Conservation (phyloP, 2,888 invertebrate species). For the Alloscopus bannaensis region DNA sequence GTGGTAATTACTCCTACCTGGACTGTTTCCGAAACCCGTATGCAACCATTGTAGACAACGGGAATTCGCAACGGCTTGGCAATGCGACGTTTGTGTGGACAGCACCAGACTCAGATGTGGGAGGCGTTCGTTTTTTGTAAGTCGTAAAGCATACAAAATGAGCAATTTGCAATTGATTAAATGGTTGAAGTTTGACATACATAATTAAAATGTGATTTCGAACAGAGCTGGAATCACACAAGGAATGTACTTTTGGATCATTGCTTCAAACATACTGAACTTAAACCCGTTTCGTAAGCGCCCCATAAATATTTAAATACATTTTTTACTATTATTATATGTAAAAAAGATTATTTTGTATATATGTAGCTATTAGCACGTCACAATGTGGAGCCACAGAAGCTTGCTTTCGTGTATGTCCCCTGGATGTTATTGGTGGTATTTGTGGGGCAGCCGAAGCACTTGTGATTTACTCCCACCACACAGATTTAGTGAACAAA, state of each 20-base stretch:
- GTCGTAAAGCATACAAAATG: too few relatives aligned
- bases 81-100: slow-evolving; percentile 70
- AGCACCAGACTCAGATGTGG: slow-evolving; percentile 69
- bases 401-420: slow-evolving; percentile 71
- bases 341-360: slow-evolving; percentile 16
- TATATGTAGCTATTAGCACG: slow-evolving; percentile 70
- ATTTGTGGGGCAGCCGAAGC: slow-evolving; percentile 64
- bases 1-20: slow-evolving; percentile 56
- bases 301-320: too few relatives aligned
- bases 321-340: too few relatives aligned
- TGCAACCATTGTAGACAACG: slow-evolving; percentile 70
- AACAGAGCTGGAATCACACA: slow-evolving; percentile 69
- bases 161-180: background rate
- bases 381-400: slow-evolving; percentile 69
- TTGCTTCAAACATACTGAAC: slow-evolving; percentile 67
- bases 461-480: slow-evolving; percentile 67
- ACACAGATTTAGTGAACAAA: slow-evolving; percentile 64
- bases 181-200: background rate
- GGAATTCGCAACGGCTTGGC: slow-evolving; percentile 60
- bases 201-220: background rate
- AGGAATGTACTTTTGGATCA: slow-evolving; percentile 70
- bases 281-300: slow-evolving; percentile 73
- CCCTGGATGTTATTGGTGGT: slow-evolving; percentile 50
- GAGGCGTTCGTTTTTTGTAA: slow-evolving; percentile 71
- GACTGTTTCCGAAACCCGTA: slow-evolving; percentile 69